Evolutionary conservation across 92 coral and sea anemone species (phyloP), one percentile per base, ranked within the genome.

Genomic region (Diadumene lineata): DNA sequence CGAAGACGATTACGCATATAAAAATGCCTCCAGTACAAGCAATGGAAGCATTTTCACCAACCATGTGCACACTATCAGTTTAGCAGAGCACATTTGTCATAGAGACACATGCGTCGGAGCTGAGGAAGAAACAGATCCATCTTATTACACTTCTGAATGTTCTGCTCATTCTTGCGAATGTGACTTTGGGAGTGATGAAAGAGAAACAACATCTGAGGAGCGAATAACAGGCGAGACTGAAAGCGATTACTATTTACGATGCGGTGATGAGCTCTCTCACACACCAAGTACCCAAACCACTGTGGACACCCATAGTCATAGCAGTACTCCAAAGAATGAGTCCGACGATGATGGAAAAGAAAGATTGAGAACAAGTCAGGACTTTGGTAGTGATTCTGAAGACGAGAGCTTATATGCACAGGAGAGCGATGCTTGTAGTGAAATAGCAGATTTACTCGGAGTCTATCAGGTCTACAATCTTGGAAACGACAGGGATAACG

Each of bases 391-490:
- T 62, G 22, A 11, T 19, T 62, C 68, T 21, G 70, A 62, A 43
- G 79, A 62, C 60, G 70, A 74, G 19, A 28, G 51, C 33, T 50
- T 26, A 18, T 19, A 27, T 43, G 51, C 26, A 9, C 64, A 76
- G 11, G 81, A 76, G 31, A 78, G 82, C 15, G 70, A 64, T 21
- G 74, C 75, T 24, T 78, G 82, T 57, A 78, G 82, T 38, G 82
- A 78, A 25, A 51, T 78, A 62, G 82, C 75, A 18, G 82, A 78
- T 30, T 26, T 78, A n/a, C 25, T 78, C 0, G 75, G 68, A 8
- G 82, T 78, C 15, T 68, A 60, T 26, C 75, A 56, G 19, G 74
- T 43, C 30, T 67, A 56, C 46, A 68, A 56, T 18, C 32, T 68
- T 10, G 31, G 19, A 2, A 60, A 60, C n/a, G 70, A 74, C 11